phyloP scores from a whole-genome alignment of 2,888 invertebrate species.

The Leistus spinibarbis region DNA sequence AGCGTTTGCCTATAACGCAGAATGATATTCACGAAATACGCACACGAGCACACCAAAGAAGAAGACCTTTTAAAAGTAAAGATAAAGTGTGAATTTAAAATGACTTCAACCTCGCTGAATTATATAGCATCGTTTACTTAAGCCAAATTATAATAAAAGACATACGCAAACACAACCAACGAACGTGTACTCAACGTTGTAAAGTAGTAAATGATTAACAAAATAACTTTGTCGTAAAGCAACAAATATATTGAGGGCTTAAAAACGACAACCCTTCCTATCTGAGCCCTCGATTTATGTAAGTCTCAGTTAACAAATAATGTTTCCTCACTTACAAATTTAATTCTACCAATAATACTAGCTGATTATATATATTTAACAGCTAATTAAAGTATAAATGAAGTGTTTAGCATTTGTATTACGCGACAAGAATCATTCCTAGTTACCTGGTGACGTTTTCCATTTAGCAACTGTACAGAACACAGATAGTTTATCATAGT shows the following conservation, averaged over 20 bases:
- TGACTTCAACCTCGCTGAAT: not conserved
- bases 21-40: slow-evolving; percentile 3
- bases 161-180: not conserved
- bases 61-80: not conserved
- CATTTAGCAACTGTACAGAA: too few relatives aligned
- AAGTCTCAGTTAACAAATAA: too few relatives aligned
- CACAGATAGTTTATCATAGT: too few relatives aligned
- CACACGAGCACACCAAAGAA: not conserved
- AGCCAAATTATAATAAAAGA: not conserved
- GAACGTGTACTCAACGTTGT: not conserved
- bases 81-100: not conserved
- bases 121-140: not conserved
- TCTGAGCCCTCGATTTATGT: not conserved
- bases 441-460: too few relatives aligned
- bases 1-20: slow-evolving; percentile 8
- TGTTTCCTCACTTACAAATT: too few relatives aligned
- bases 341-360: too few relatives aligned
- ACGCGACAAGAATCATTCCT: too few relatives aligned
- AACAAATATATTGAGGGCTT: not conserved
- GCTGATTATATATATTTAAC: too few relatives aligned
- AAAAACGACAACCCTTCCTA: not conserved
- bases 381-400: too few relatives aligned
- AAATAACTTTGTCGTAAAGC: not conserved
- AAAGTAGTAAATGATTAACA: not conserved
- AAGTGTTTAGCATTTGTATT: too few relatives aligned